Percentiles rank a stretch among this genome's conserved stretches.
phyloP scores from a whole-genome alignment of 2,888 invertebrate genomes.

The Vesta saturnalis region DNA sequence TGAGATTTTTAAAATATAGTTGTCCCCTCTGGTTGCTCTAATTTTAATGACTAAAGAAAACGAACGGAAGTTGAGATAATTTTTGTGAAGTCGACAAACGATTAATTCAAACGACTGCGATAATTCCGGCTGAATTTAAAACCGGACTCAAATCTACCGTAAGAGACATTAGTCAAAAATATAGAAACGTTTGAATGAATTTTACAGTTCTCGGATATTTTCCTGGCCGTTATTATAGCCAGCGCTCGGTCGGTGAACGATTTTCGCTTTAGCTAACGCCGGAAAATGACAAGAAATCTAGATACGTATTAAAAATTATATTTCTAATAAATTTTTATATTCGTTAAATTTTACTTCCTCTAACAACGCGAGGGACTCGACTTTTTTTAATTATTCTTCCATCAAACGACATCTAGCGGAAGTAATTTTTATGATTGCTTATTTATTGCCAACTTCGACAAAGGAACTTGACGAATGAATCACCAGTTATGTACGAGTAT shows the following conservation, averaged over 20 bases:
- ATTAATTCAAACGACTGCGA: slow-evolving; percentile 42
- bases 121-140: slow-evolving; percentile 42
- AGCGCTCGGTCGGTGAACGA: slow-evolving; percentile 21
- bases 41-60: slow-evolving; percentile 40
- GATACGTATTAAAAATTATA: slow-evolving; percentile 9
- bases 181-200: slow-evolving; percentile 46
- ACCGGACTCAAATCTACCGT: slow-evolving; percentile 49
- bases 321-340: slow-evolving; percentile 8
- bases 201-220: slow-evolving; percentile 40
- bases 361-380: background rate
- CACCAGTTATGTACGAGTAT: too few relatives aligned
- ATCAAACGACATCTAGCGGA: too few relatives aligned
- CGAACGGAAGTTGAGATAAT: slow-evolving; percentile 44
- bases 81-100: slow-evolving; percentile 45
- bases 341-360: background rate
- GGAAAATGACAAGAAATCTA: slow-evolving; percentile 21
- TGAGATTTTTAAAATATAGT: slow-evolving; percentile 29
- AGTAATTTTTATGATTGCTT: too few relatives aligned
- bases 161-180: slow-evolving; percentile 48
- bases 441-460: too few relatives aligned
- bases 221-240: slow-evolving; percentile 27
- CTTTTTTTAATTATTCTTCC: background rate
- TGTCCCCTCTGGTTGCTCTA: slow-evolving; percentile 20
- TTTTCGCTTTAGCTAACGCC: slow-evolving; percentile 23
- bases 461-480: too few relatives aligned